Percentiles rank a stretch among this genome's conserved stretches.
Evolutionary conservation across 2,797 vertebrate genomes (phyloP).

Genomic region (Phrynocephalus vlangalii): DNA sequence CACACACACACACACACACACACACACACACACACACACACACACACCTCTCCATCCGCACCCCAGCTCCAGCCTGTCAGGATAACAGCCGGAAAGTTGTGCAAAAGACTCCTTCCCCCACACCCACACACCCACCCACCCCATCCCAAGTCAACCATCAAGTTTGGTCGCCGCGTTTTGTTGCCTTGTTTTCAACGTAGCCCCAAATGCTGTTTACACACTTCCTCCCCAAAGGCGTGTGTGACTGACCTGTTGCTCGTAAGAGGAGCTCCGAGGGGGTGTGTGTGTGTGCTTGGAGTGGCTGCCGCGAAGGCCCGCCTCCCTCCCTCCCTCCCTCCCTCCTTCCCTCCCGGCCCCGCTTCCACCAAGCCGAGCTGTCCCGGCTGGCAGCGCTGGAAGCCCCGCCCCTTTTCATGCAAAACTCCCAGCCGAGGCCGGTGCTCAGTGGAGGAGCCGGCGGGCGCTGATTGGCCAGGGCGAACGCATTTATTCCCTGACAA

Average conservation of each 20-base stretch:
- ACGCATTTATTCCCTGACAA: constrained; percentile 98
- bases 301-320: constrained; percentile 76
- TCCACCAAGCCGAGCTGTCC: constrained; percentile 54
- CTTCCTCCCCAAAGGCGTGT: constrained; percentile 79
- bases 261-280: constrained; percentile 81
- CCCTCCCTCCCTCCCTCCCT: constrained; percentile 65
- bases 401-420: constrained; percentile 95
- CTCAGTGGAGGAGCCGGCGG: constrained; percentile 84
- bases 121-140: too few species aligned
- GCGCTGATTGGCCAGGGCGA: constrained; percentile 92
- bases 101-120: too few species aligned
- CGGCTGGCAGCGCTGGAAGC: constrained; percentile 67
- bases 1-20: too few species aligned
- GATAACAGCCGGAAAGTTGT: too few species aligned
- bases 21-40: too few species aligned
- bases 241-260: constrained; percentile 83
- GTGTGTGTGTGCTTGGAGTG: constrained; percentile 73
- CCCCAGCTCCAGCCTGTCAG: too few species aligned
- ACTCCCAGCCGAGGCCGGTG: constrained; percentile 83
- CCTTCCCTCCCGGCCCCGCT: background rate
- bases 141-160: constrained; percentile 24
- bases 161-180: background rate
- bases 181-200: constrained; percentile 36
- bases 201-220: constrained; percentile 76
- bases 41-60: too few species aligned